These are phyloP conservation scores for Engystomops pustulosus DNA, from an alignment of 2,113 vertebrate species.

Conservation along the genomic window DNA sequence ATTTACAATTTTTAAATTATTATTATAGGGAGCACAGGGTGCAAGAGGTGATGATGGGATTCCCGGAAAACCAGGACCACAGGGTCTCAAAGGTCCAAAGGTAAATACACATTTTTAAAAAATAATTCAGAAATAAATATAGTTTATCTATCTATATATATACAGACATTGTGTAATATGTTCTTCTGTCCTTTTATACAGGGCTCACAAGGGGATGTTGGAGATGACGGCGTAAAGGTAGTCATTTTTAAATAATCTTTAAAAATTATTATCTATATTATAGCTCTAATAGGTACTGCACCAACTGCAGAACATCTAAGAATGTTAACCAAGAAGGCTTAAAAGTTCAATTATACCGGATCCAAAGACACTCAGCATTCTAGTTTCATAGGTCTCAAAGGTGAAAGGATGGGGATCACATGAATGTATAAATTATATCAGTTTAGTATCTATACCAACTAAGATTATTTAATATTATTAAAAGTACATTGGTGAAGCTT, in stretches of 20 bases:
- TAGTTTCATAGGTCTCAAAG: neutral
- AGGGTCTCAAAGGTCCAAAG: conserved; percentile 70
- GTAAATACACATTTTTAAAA: conserved; percentile 68
- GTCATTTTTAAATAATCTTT: too few species aligned
- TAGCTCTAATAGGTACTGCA: too few species aligned
- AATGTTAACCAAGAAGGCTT: neutral
- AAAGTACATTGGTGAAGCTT: too few species aligned
- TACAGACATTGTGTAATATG: neutral
- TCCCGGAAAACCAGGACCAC: conserved; percentile 70
- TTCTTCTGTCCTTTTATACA: conserved; percentile 58
- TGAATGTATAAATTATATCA: too few species aligned
- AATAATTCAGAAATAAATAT: too few species aligned
- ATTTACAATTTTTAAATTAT: neutral
- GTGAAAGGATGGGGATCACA: too few species aligned
- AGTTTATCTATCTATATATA: too few species aligned
- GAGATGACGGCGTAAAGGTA: conserved; percentile 74
- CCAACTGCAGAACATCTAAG: neutral
- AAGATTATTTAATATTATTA: too few species aligned
- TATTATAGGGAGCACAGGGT: conserved; percentile 71
- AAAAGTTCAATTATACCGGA: neutral
- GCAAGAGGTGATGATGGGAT: conserved; percentile 72
- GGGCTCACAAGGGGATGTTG: conserved; percentile 76
- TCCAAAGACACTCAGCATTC: neutral
- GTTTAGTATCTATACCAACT: too few species aligned
- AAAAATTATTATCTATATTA: too few species aligned